Evolutionary conservation across 2,888 invertebrate genomes (phyloP), one percentile per base, ranked within the genome.

Genomic region (Horisme vitalbata): DNA sequence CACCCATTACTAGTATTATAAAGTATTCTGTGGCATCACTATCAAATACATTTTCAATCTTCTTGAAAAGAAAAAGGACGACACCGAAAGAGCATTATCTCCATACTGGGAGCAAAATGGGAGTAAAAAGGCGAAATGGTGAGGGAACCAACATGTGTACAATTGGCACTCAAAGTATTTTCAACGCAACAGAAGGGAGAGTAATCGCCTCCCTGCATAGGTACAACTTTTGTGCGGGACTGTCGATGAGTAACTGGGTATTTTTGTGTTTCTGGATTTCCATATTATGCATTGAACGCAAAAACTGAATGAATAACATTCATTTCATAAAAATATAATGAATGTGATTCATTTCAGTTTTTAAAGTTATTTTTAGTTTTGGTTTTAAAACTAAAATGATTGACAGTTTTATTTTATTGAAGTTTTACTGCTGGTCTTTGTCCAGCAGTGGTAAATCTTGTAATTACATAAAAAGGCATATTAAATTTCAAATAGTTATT

Each of bases 71-170:
- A 56, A 57, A 67, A 74, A 71, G 71, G 65, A 63, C 60, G 66
- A 79, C 79, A 80, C 52, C 67, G 73, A 69, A 81, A 79, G 68
- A 70, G 69, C 78, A 80, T 79, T 81, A 81, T 78, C 75, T 70
- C 58, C 61, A 64, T 68, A 59, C 46, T 39, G 59, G 55, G 63
- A 65, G 64, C 63, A 68, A 65, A 71, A 77, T 74, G 61, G 61
- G 66, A n/a, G n/a, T n/a, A n/a, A n/a, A n/a, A 65, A 65, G 61
- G 61, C 63, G 67, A 65, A 71, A 71, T 61, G 62, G 65, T 59
- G 57, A 67, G 72, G 77, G 78, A 81, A 75, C 68, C 63, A 65
- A 66, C 83, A 84, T 75, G 71, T 82, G 79, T 76, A 72, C 77
- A 75, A 84, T 83, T 77, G 81, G 73, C 74, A 76, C 72, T 71